Conservation (phyloP, 1,140 invertebrate species). For the Euura lappo region DNA sequence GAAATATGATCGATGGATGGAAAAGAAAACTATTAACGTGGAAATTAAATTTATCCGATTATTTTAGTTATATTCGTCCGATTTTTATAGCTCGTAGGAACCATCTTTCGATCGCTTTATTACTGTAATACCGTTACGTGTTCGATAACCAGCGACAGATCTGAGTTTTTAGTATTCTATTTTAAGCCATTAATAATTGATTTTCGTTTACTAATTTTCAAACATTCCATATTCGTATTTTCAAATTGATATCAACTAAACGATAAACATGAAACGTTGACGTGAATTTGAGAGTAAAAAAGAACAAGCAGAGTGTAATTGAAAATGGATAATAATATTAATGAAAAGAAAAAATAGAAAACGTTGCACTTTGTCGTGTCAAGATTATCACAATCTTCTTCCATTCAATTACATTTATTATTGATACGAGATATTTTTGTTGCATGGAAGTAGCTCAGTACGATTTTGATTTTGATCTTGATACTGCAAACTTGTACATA, state of each 20-base stretch:
- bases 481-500: not conserved
- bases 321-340: not conserved
- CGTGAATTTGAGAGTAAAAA: no score
- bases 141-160: not conserved
- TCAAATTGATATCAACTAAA: no score
- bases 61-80: no score
- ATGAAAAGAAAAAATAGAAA: not conserved
- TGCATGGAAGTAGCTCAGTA: not conserved
- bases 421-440: not conserved
- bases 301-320: not conserved
- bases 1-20: no score
- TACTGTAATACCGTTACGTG: not conserved
- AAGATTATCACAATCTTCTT: not conserved
- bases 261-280: no score
- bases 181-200: not conserved
- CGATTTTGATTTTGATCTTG: not conserved
- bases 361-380: not conserved
- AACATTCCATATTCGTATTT: not conserved
- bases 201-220: not conserved
- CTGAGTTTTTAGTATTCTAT: not conserved
- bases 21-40: no score
- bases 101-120: not conserved
- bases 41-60: no score
- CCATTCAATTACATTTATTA: not conserved
- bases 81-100: not conserved